These are phyloP conservation scores for Etheostoma perlongum DNA, from an alignment of 2,797 vertebrate genomes.

Conservation along the genomic window DNA sequence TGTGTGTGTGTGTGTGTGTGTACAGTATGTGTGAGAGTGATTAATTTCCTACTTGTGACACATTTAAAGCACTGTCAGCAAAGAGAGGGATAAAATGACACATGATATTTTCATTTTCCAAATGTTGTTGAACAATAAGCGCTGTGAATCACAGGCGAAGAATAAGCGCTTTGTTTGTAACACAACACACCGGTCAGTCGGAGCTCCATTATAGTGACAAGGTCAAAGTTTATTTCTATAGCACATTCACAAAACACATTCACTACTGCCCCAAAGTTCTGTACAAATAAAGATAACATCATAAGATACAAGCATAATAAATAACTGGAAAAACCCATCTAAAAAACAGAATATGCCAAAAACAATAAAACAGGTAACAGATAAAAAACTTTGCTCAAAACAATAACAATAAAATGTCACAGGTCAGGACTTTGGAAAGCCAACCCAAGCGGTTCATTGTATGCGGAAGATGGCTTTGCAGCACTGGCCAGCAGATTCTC, in stretches of 20 bases:
- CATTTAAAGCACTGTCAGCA: conserved; percentile 18
- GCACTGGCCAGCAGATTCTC: conserved; percentile 27
- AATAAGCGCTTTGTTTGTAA: conserved; percentile 30
- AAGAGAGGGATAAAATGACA: background rate
- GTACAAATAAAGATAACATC: too few species aligned
- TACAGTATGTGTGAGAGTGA: conserved; percentile 11
- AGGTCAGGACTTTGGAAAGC: conserved; percentile 29
- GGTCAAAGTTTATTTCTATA: too few species aligned
- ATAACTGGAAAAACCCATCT: too few species aligned
- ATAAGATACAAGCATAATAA: too few species aligned
- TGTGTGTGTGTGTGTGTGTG: background rate
- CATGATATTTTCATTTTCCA: background rate
- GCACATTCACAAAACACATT: too few species aligned
- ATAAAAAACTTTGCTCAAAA: too few species aligned
- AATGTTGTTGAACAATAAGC: conserved; percentile 19
- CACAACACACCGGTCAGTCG: conserved; percentile 31
- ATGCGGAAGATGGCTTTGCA: conserved; percentile 36
- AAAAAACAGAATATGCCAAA: too few species aligned
- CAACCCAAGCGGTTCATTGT: conserved; percentile 35
- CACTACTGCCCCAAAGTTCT: too few species aligned
- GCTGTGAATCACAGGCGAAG: conserved; percentile 20
- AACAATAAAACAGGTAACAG: too few species aligned
- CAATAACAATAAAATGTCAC: too few species aligned
- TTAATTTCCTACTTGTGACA: conserved; percentile 8
- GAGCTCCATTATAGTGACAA: conserved; percentile 31